Evolutionary conservation across 2,888 invertebrate genomes (phyloP).

Genomic region (Bimastos eiseni): DNA sequence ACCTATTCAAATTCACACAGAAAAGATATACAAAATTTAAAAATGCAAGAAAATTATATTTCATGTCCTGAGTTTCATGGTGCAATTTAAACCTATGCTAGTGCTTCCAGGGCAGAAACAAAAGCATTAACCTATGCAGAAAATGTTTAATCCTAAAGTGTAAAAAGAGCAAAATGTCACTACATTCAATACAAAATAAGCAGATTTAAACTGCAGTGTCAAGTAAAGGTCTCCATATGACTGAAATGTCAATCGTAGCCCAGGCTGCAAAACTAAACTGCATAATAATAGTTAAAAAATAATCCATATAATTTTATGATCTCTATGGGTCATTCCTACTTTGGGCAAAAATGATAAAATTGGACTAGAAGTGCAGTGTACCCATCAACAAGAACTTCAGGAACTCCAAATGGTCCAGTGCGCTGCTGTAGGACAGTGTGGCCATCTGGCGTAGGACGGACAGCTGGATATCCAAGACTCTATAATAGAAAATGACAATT

Average conservation of each 20-base stretch:
- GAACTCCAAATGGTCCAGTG: constrained; percentile 70
- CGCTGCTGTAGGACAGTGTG: constrained; percentile 25
- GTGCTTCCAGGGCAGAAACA: neutral
- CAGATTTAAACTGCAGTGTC: neutral
- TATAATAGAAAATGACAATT: constrained; percentile 39
- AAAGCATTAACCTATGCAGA: neutral
- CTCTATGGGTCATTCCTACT: neutral
- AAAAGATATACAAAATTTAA: neutral
- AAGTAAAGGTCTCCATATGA: neutral
- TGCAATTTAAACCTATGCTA: neutral
- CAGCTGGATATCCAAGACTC: constrained; percentile 48
- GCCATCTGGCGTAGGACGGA: constrained; percentile 35
- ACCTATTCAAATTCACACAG: constrained; percentile 40
- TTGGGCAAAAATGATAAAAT: neutral
- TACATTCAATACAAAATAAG: neutral
- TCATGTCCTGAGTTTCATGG: no score
- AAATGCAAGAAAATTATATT: neutral
- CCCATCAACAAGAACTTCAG: constrained; percentile 70
- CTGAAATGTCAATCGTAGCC: neutral
- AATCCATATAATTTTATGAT: neutral
- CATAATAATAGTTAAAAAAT: neutral
- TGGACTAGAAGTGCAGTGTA: constrained; percentile 48
- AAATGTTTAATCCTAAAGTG: neutral
- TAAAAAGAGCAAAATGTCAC: neutral
- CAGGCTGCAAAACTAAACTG: neutral